phyloP scores from a whole-genome alignment of 2,797 vertebrate species.

The Muscicapa comitata region DNA sequence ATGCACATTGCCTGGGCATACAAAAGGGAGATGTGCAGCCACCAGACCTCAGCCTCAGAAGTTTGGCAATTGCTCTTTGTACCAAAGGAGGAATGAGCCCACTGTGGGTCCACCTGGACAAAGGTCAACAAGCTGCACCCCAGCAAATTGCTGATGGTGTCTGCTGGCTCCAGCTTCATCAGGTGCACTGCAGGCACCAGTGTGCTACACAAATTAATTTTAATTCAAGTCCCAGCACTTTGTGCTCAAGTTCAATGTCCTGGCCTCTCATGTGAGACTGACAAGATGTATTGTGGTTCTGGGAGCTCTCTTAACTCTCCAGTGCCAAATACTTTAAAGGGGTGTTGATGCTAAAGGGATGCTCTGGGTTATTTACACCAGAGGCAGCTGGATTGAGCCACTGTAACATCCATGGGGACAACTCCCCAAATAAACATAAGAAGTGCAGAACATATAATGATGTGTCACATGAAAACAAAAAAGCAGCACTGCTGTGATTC shows the following conservation, averaged over 20 bases:
- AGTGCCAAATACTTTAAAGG: neutral
- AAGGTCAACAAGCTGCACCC: neutral
- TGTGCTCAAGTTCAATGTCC: neutral
- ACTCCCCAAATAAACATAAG: neutral
- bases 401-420: neutral
- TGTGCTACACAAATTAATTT: neutral
- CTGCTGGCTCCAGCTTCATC: neutral
- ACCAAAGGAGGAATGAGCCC: neutral
- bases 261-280: slow-evolving; percentile 21
- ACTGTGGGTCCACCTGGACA: neutral
- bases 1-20: fast-evolving
- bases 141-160: neutral
- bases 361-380: neutral
- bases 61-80: neutral
- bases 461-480: neutral
- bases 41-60: neutral
- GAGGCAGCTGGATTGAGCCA: neutral
- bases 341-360: neutral
- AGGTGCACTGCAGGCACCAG: neutral
- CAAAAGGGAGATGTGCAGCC: fast-evolving
- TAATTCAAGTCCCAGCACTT: neutral
- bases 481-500: neutral
- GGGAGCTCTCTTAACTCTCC: neutral
- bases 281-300: neutral
- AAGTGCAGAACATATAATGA: neutral